These are phyloP conservation scores for Pedicia rivosa DNA, from an alignment of 2,888 invertebrate genomes.

Conservation along the genomic window DNA sequence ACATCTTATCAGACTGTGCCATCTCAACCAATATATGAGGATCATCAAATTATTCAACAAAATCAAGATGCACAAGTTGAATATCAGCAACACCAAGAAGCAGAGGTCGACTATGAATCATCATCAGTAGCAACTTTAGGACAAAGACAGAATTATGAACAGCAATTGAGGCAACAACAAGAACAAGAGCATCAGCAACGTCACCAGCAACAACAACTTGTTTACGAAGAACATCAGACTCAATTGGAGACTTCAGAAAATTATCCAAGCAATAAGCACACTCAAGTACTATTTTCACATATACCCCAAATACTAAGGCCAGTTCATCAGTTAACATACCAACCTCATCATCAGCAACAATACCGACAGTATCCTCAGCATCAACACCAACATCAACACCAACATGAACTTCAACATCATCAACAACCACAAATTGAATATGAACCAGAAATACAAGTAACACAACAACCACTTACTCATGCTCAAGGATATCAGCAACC, in stretches of 20 bases:
- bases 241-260: constrained; percentile 19
- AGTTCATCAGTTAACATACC: neutral
- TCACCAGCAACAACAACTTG: constrained; percentile 1
- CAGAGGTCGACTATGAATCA: constrained; percentile 6
- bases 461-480: constrained; percentile 6
- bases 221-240: neutral
- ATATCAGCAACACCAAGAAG: constrained; percentile 4
- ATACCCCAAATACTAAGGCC: neutral
- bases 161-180: constrained; percentile 7
- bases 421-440: constrained; percentile 7
- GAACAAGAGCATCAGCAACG: constrained; percentile 7
- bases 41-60: constrained; percentile 1
- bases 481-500: constrained; percentile 9
- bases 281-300: constrained; percentile 24
- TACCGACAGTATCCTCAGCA: constrained; percentile 10
- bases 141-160: constrained; percentile 5
- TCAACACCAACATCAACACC: constrained; percentile 11
- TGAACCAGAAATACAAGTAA: constrained; percentile 8
- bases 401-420: constrained; percentile 8
- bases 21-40: neutral
- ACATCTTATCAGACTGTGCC: constrained; percentile 2
- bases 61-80: constrained; percentile 4
- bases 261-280: constrained; percentile 26
- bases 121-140: constrained; percentile 7
- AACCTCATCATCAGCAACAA: neutral